Conservation (phyloP, 1,140 invertebrate species). For the Drosophila parvula region DNA sequence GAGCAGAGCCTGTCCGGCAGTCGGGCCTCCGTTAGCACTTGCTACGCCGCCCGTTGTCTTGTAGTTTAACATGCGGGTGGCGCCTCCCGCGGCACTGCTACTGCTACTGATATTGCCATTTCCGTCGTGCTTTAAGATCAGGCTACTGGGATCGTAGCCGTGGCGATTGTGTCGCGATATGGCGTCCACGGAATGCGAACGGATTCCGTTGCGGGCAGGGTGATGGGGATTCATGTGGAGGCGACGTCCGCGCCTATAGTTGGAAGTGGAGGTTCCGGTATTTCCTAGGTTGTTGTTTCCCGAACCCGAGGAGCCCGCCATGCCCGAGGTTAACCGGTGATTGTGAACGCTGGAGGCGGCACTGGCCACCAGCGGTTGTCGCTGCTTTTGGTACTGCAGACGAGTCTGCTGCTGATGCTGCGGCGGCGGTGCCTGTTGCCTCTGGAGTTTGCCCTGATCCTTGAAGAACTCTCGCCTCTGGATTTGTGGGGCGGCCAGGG, state of each 20-base stretch:
- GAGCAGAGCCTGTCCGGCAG: constrained; percentile 67
- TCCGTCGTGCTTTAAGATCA: constrained; percentile 78
- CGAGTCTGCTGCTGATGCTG: constrained; percentile 71
- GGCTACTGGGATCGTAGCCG: constrained; percentile 74
- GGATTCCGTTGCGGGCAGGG: constrained; percentile 48
- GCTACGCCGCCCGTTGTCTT: constrained; percentile 48
- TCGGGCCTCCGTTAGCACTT: constrained; percentile 35
- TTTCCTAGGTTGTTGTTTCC: constrained; percentile 25
- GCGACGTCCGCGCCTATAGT: constrained; percentile 66
- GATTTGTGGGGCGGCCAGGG: constrained; percentile 63
- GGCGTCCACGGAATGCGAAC: constrained; percentile 79
- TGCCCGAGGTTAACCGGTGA: constrained; percentile 60
- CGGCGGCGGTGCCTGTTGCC: constrained; percentile 37
- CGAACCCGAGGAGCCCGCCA: constrained; percentile 23
- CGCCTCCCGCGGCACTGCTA: constrained; percentile 26
- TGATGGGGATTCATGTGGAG: constrained; percentile 50
- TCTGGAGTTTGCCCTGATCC: constrained; percentile 50
- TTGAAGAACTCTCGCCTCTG: constrained; percentile 71
- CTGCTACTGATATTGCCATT: constrained; percentile 65
- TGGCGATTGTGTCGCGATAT: constrained; percentile 70
- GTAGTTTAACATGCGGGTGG: constrained; percentile 76
- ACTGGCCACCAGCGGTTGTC: constrained; percentile 68
- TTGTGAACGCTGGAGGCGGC: constrained; percentile 72
- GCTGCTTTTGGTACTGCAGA: constrained; percentile 70
- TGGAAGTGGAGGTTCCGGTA: constrained; percentile 34